phyloP scores from a whole-genome alignment of 2,113 vertebrate species.

The Mesocricetus auratus region DNA sequence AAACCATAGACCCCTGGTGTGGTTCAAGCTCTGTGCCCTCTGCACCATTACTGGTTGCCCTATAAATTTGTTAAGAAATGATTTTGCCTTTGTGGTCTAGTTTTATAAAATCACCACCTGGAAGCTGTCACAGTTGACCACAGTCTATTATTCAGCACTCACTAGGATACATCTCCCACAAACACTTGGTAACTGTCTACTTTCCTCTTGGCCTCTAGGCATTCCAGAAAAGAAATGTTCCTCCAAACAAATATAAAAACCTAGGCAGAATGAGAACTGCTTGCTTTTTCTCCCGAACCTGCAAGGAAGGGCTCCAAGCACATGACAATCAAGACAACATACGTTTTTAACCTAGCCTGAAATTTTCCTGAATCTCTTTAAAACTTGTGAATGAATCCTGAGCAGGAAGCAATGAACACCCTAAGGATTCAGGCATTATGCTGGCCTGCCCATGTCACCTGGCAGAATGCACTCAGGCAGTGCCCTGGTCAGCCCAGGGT shows the following conservation, averaged over 20 bases:
- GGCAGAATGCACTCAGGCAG: no score
- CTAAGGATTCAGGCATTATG: no score
- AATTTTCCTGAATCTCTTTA: background rate
- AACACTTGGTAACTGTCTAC: conserved; percentile 7
- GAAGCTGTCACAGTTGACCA: background rate
- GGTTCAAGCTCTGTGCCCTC: background rate
- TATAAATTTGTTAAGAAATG: background rate
- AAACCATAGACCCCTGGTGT: background rate
- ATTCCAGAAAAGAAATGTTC: background rate
- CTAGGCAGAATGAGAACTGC: background rate
- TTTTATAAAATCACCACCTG: conserved; percentile 15
- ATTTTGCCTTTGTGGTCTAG: background rate
- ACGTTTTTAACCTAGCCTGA: background rate
- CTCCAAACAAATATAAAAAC: background rate
- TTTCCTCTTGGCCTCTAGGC: background rate
- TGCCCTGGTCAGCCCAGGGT: no score
- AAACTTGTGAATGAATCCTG: background rate
- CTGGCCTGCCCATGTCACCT: no score
- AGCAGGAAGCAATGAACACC: conserved; percentile 22
- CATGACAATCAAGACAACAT: background rate
- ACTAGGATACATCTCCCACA: background rate
- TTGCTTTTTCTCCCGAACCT: background rate
- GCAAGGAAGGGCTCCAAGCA: background rate
- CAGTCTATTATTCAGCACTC: background rate
- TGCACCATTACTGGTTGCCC: background rate